Percentiles rank a stretch among this genome's conserved stretches.
phyloP scores from a whole-genome alignment of 2,888 invertebrate species.

The Eutolmus rufibarbis region DNA sequence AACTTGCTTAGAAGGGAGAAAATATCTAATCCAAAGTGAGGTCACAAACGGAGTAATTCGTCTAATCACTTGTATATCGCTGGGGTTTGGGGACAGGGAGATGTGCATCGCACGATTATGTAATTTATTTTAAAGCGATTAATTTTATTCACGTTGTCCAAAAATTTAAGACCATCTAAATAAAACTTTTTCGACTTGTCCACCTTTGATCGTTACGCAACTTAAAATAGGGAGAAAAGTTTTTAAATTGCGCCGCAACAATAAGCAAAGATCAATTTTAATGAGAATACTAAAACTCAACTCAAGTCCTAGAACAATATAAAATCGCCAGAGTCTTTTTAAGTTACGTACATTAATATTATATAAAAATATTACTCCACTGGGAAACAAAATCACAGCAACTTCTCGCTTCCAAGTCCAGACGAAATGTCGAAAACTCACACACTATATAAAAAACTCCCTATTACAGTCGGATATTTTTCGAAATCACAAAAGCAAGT shows the following conservation, averaged over 20 bases:
- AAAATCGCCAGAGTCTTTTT: not conserved
- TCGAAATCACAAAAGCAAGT: not conserved
- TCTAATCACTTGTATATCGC: not conserved
- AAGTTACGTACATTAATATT: not conserved
- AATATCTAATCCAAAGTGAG: not conserved
- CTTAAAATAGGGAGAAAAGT: not conserved
- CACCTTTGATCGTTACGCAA: not conserved
- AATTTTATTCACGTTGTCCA: not conserved
- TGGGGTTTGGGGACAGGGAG: not conserved
- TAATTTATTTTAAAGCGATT: not conserved
- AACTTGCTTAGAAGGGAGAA: not conserved
- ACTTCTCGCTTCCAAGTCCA: not conserved
- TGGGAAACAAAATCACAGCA: not conserved
- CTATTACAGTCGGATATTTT: not conserved
- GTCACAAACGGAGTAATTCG: not conserved
- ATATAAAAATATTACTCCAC: not conserved
- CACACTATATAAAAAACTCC: not conserved
- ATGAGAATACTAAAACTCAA: not conserved
- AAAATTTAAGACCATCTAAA: not conserved
- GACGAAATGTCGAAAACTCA: not conserved
- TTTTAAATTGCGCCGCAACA: not conserved
- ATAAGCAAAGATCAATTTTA: not conserved
- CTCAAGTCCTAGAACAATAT: not conserved
- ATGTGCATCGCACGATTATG: not conserved
- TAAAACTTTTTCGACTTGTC: not conserved